Base-by-base conservation (phyloP, 2,888 invertebrate species). In the Amphimallon solstitiale region DNA sequence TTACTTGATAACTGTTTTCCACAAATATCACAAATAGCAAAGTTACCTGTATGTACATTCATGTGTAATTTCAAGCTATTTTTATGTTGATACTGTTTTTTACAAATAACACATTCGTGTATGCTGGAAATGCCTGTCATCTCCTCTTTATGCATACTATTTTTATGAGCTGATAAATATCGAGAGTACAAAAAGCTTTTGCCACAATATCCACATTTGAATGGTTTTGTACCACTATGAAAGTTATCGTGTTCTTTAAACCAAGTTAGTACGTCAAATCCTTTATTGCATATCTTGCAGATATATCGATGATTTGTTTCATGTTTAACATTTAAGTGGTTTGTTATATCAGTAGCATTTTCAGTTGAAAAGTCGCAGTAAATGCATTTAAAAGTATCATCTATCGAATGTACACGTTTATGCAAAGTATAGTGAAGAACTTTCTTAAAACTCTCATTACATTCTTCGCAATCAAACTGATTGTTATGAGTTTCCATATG, bases 211-310 rank as follows among this genome's bases (percentile, higher is more conserved):
- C 48, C 64, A 12, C 64, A 65, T 17, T 48, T 56, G 29, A 65
- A 65, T 5, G 64, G 64, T 21, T 85, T 85, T 56, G 84, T 81
- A 63, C 85, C 85, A 12, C 84, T 85, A 78, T 87, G 86, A 34
- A 84, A 86, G 75, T 87, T 87, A 72, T 85, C 85, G 79, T 88
- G 88, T 61, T 87, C 86, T 73, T 84, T 82, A 67, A 85, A 86
- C 81, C 86, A 86, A 29, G 85, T 83, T 61, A 83, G 80, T 70
- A 86, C 84, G 78, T 84, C 85, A 69, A 87, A 87, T 12, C 85
- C 85, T 75, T 86, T 86, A 71, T 84, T 84, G 75, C 87, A 87
- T 6, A 84, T 81, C 59, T 83, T 83, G 74, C 87, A 87, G 72
- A 83, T 84, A 74, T 86, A 86, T 68, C 85, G 85, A 67, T 84